Evolutionary conservation across 1,140 invertebrate species (phyloP).

Genomic region (Xylocopa sonorina): DNA sequence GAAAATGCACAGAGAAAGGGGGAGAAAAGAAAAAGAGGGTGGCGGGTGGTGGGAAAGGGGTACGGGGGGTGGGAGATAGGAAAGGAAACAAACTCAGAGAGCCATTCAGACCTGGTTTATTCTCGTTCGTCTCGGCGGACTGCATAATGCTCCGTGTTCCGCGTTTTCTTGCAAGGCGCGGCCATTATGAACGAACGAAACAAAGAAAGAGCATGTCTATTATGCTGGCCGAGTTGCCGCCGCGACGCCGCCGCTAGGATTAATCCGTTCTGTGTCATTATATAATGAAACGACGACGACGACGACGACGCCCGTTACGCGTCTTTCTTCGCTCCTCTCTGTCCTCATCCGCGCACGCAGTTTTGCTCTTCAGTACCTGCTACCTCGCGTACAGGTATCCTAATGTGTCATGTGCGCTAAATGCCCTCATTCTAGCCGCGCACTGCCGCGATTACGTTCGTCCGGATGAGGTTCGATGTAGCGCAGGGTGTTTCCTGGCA

Average conservation of each 20-base stretch:
- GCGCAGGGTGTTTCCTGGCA: no score
- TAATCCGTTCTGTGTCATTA: constrained; percentile 70
- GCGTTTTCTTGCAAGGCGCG: constrained; percentile 69
- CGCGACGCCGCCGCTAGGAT: constrained; percentile 61
- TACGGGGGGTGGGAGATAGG: constrained; percentile 31
- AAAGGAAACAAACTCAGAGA: constrained; percentile 63
- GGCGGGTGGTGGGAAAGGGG: constrained; percentile 22
- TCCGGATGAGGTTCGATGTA: constrained; percentile 11
- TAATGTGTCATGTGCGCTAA: constrained; percentile 42
- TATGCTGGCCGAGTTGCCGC: constrained; percentile 64
- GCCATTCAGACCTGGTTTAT: constrained; percentile 63
- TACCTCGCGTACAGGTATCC: not conserved
- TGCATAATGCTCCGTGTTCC: constrained; percentile 67
- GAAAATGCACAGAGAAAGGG: not conserved
- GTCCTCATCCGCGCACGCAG: no score
- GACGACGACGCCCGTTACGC: constrained; percentile 27
- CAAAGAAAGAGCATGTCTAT: constrained; percentile 70
- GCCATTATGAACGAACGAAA: constrained; percentile 66
- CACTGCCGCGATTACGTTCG: constrained; percentile 29
- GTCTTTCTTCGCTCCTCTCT: not conserved
- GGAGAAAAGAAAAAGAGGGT: constrained; percentile 9
- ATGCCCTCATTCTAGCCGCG: constrained; percentile 48
- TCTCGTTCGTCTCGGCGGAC: constrained; percentile 64
- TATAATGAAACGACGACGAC: constrained; percentile 56
- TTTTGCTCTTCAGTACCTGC: no score